Evolutionary conservation across 2,797 vertebrate genomes (phyloP), one percentile per base, ranked within the genome.

Genomic region (Sebastes vulpes): DNA sequence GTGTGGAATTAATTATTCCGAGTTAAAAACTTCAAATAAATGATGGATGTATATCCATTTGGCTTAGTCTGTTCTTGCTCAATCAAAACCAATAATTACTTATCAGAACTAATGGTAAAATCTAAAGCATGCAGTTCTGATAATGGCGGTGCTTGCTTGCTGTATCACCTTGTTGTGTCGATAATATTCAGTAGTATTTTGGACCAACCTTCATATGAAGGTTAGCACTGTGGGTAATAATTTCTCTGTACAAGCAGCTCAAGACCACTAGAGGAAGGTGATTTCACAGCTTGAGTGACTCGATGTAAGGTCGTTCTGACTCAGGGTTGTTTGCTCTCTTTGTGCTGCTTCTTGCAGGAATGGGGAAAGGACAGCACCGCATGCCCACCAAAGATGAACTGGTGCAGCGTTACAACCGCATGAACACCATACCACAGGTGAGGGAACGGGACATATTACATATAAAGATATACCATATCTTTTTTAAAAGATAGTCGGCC

Each of bases 361-460:
- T 99, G 99, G 99, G 99, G 91, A 99, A 99, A 97, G 99, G 99
- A 93, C 99, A 99, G 93, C 99, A 99, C 91, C 97, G 98, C 84
- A 99, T 99, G 98, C 98, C 98, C 35, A 99, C 98, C 1, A 99
- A 99, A 97, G 98, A 99, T 59, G 98, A 99, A 85, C 95, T 99
- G 91, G 98, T 99, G 83, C 98, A 99, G 93, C 96, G 98, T 54
- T 99, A 99, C 82, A 99, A 99, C 94, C 96, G 98, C 79, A 99
- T 99, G 98, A 99, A 99, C 94, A 99, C 98, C 50, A 98, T 99
- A 77, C 98, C 98, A 63, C 98, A 99, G 98, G 99, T 99, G 95
- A 81, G 32, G 12, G 38, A 38, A 10, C 6, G 3, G 20, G 42
- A 70, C 6, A 35, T 12, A 11, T n/a, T 21, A 7, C 21, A 26